Base-by-base conservation (phyloP, 1,140 invertebrate species). In the Nilaparvata lugens region DNA sequence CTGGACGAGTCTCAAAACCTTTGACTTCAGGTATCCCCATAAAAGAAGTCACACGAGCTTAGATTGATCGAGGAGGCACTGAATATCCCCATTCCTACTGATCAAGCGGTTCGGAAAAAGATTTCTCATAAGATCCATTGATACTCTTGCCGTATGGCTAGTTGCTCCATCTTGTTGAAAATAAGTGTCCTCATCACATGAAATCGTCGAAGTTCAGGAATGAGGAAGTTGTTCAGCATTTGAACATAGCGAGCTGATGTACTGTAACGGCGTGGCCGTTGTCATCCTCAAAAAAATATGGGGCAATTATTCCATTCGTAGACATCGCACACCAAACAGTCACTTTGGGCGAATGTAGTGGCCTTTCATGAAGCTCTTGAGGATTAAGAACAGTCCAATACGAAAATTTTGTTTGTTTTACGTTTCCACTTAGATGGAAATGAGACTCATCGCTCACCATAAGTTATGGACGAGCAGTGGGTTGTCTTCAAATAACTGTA, bases 71-170 rank as follows among this genome's bases (percentile, higher is more conserved):
- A 16, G 43, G 43, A 45, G 43, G 43, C 43, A 45, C 43, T 45
- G 43, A 45, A 45, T 45, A 45, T 45, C 43, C 43, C 43, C 43
- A 45, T n/a, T 45, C 43, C 43, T 45, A 45, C 43, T 45, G 43
- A 45, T 45, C 19, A 45, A 19, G 43, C 13, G 43, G 43, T 45
- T 45, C 13, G 43, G 43, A 13, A 45, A 45, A 45, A 45, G 4
- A 19, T 45, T 4, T 45, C 19, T 45, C 43, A 45, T n/a, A 45
- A 45, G 43, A 19, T 45, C 43, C 43, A 45, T 45, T 45, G 43
- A 45, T 19, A 45, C 43, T 45, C 43, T 45, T n/a, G 43, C 43
- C 13, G 43, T 45, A 45, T 45, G 43, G 19, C 43, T 45, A 5
- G 43, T 45, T 45, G 43, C 43, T 45, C 43, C 43, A 45, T 45